phyloP scores from a whole-genome alignment of 2,888 invertebrate species.

The Tenthredo livida region DNA sequence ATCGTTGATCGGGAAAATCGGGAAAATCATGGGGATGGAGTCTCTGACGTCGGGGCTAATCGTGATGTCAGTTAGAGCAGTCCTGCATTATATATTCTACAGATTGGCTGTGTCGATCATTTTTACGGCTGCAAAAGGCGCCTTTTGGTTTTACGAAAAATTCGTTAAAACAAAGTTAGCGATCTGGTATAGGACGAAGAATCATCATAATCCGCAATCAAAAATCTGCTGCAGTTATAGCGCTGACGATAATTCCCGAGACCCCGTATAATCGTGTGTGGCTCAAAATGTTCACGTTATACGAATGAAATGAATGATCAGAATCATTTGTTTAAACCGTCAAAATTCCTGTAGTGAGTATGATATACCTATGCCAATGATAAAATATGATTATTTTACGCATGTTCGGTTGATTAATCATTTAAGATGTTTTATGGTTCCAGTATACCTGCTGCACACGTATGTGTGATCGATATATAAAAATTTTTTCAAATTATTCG shows the following conservation, averaged over 20 bases:
- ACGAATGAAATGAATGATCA: neutral
- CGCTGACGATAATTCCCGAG: neutral
- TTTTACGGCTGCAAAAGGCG: slow-evolving; percentile 62
- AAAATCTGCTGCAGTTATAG: neutral
- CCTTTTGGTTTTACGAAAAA: slow-evolving; percentile 56
- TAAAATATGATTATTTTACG: neutral
- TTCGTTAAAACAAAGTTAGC: neutral
- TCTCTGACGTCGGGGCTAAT: slow-evolving; percentile 61
- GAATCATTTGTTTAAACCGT: slow-evolving; percentile 13
- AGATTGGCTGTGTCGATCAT: slow-evolving; percentile 64
- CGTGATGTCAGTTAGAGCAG: slow-evolving; percentile 66
- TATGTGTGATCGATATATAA: neutral
- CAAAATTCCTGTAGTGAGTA: slow-evolving; percentile 11
- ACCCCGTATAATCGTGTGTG: neutral
- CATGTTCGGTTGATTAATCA: neutral
- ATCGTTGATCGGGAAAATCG: neutral
- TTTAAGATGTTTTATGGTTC: neutral
- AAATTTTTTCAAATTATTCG: slow-evolving; percentile 58
- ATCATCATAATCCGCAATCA: neutral
- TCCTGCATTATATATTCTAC: slow-evolving; percentile 70
- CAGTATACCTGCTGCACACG: neutral
- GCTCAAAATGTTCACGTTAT: neutral
- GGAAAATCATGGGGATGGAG: slow-evolving; percentile 59
- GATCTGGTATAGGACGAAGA: neutral
- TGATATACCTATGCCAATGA: neutral